phyloP scores from a whole-genome alignment of 2,113 vertebrate genomes.

The Zootoca vivipara region DNA sequence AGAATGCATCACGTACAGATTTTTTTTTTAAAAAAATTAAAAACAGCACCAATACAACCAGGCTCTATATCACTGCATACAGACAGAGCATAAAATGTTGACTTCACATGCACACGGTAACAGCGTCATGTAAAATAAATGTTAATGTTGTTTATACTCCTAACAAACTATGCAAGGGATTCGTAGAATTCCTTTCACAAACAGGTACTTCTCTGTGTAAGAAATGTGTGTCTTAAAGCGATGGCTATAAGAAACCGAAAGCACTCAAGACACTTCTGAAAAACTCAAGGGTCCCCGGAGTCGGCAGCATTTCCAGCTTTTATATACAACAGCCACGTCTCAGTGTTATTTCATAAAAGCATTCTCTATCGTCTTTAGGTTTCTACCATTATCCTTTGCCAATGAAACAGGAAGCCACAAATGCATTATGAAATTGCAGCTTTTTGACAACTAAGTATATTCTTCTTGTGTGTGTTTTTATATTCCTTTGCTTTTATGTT shows the following conservation, averaged over 20 bases:
- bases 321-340: neutral
- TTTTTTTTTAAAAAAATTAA: too few relatives aligned
- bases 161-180: neutral
- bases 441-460: neutral
- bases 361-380: neutral
- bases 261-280: neutral
- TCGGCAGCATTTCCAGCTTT: neutral
- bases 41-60: neutral
- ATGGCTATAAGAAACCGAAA: neutral
- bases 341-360: neutral
- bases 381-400: neutral
- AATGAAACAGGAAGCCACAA: slow-evolving; percentile 15
- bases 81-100: neutral
- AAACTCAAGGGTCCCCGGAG: neutral
- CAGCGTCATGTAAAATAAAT: neutral
- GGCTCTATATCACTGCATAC: neutral
- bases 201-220: neutral
- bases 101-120: neutral
- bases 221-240: neutral
- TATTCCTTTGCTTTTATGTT: neutral
- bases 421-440: neutral
- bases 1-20: neutral
- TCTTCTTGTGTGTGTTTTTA: neutral
- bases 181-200: neutral
- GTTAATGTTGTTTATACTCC: neutral